phyloP scores from a whole-genome alignment of 2,888 invertebrate species.

The Brenthis ino region DNA sequence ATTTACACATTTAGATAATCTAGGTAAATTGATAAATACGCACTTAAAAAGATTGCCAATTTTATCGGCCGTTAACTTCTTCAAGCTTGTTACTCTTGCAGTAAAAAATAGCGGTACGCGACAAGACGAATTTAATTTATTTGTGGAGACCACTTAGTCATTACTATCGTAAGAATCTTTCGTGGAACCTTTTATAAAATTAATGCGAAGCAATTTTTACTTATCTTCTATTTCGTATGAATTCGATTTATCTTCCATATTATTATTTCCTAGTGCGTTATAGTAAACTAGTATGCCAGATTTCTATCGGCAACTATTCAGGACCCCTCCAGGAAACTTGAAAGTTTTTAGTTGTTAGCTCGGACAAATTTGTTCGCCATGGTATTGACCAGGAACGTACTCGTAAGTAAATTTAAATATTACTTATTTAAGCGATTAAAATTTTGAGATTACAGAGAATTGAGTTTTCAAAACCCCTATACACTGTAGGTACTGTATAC shows the following conservation, averaged over 20 bases:
- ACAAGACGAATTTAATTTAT: conserved; percentile 20
- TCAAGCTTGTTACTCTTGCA: conserved; percentile 6
- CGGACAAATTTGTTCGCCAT: no score
- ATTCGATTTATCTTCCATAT: neutral
- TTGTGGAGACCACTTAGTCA: conserved; percentile 25
- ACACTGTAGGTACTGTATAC: no score
- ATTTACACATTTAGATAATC: neutral
- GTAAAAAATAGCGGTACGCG: conserved; percentile 19
- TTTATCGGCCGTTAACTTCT: conserved; percentile 22
- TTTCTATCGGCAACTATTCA: no score
- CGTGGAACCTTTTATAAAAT: conserved; percentile 24
- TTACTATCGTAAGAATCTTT: conserved; percentile 24
- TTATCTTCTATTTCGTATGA: conserved; percentile 6
- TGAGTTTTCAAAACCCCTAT: no score
- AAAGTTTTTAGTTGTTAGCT: no score
- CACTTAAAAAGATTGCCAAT: conserved; percentile 14
- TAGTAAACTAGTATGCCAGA: no score
- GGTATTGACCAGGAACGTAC: no score
- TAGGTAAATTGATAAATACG: conserved; percentile 7
- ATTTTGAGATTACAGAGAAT: no score
- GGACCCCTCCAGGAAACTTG: no score
- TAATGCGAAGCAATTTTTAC: conserved; percentile 3
- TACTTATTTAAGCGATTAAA: no score
- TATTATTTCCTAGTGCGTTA: neutral
- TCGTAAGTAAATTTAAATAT: no score